Base-by-base conservation (phyloP, 92 coral and sea anemone species). In the Virgularia gustaviana region DNA sequence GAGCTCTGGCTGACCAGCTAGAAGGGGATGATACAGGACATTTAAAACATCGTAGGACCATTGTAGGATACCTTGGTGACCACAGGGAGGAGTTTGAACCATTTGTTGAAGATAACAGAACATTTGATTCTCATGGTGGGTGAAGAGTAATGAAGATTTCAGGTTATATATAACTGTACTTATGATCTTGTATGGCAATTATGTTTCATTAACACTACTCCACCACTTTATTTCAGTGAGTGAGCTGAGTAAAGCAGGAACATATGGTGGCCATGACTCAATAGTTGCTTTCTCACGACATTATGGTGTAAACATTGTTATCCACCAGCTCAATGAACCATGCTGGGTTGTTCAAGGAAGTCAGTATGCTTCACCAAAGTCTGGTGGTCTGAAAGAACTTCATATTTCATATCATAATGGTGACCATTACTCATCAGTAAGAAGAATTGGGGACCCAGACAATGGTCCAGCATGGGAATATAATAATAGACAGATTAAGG, bases 251-350 rank as follows among this genome's bases (percentile, higher is more conserved):
- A 87, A 89, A 77, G 82, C 86, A 0, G 86, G 96, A 8, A 88
- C 88, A 0, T 89, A 79, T 84, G 96, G 98, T 20, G 98, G 98
- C 32, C 86, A 92, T 71, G 98, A 92, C 55, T 86, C 90, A 20
- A 89, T 92, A 60, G 98, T 92, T 41, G 98, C 98, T 19, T 92
- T 92, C 78, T 87, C 96, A 43, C 87, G 98, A 8, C 79, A 86
- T 64, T 81, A 92, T 78, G 98, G 98, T 27, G 90, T 87, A 1
- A 78, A 92, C 51, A 65, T 92, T 60, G 88, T 83, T 24, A 92
- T 92, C 52, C 98, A 92, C 73, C 98, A 92, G 59, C 81, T 92
- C 3, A 92, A 92, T 79, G 95, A 89, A 35, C 98, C 88, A 33
- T 85, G 96, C 7, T 92, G 98, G 98, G 94, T 92, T 8, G 87